Evolutionary conservation across 2,888 invertebrate genomes (phyloP).

Genomic region (Watsonalla binaria): DNA sequence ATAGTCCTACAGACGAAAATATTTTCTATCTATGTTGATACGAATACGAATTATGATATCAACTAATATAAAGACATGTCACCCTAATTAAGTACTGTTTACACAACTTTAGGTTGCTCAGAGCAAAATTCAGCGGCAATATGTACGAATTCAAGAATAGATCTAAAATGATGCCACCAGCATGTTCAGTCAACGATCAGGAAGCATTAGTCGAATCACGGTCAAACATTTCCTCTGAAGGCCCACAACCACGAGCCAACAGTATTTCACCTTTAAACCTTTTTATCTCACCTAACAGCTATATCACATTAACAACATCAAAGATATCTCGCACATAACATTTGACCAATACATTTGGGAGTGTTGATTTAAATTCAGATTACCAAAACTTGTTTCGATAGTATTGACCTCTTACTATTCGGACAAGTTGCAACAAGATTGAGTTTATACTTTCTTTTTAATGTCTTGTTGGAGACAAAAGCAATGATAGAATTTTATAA

Average conservation of each 20-base stretch:
- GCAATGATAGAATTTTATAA: not conserved
- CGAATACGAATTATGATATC: too few relatives aligned
- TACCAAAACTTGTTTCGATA: constrained; percentile 40
- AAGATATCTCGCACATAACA: constrained; percentile 9
- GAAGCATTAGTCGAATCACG: not conserved
- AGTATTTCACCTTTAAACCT: not conserved
- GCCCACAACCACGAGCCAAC: not conserved
- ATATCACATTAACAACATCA: not conserved
- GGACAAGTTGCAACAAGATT: constrained; percentile 38
- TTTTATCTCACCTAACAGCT: not conserved
- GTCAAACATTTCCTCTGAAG: not conserved
- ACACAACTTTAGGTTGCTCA: too few relatives aligned
- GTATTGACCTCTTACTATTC: constrained; percentile 43
- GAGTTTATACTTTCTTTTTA: constrained; percentile 42
- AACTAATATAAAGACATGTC: too few relatives aligned
- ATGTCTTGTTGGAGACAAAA: constrained; percentile 3
- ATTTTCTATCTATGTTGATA: too few relatives aligned
- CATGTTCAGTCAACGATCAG: not conserved
- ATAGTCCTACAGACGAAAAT: too few relatives aligned
- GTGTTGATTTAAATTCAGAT: constrained; percentile 33
- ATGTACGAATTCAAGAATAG: too few relatives aligned
- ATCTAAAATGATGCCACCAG: too few relatives aligned
- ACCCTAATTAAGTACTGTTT: too few relatives aligned
- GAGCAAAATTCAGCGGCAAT: too few relatives aligned
- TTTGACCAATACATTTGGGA: constrained; percentile 33